A percentile compares a stretch with the other conserved stretches of the same genome.
Conservation (phyloP, 2,888 invertebrate genomes). For the Agriopis aurantiaria region DNA sequence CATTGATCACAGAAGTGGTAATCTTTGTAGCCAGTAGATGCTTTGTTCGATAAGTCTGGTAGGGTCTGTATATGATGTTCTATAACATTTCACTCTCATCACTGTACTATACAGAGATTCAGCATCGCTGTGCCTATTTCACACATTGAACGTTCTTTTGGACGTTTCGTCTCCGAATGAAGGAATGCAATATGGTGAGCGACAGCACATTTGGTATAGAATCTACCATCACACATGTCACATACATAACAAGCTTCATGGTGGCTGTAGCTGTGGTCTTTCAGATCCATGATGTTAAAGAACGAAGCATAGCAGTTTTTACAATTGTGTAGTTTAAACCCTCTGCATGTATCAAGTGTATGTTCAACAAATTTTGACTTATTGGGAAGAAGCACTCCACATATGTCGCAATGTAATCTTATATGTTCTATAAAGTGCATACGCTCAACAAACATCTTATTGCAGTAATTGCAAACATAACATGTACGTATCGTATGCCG, state of each 20-base stretch:
- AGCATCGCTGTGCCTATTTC: slow-evolving; percentile 61
- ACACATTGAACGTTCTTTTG: slow-evolving; percentile 56
- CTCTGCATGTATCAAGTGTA: slow-evolving; percentile 60
- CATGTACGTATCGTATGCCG: slow-evolving; percentile 75
- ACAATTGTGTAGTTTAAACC: slow-evolving; percentile 65
- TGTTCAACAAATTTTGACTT: slow-evolving; percentile 65
- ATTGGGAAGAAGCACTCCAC: slow-evolving; percentile 59
- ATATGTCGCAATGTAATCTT: slow-evolving; percentile 72
- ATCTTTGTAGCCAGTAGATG: slow-evolving; percentile 70
- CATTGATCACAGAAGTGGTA: slow-evolving; percentile 77
- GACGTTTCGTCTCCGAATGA: slow-evolving; percentile 61
- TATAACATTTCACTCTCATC: slow-evolving; percentile 62
- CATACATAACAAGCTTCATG: slow-evolving; percentile 60
- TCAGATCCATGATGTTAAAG: slow-evolving; percentile 71
- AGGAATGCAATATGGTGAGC: slow-evolving; percentile 70
- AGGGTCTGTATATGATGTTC: slow-evolving; percentile 63
- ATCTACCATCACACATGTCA: slow-evolving; percentile 75
- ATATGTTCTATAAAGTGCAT: slow-evolving; percentile 78
- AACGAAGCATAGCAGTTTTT: slow-evolving; percentile 62
- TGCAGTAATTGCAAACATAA: slow-evolving; percentile 78
- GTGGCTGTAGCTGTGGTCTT: slow-evolving; percentile 76
- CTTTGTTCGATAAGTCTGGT: slow-evolving; percentile 68
- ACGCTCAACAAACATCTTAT: slow-evolving; percentile 71
- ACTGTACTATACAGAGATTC: slow-evolving; percentile 74
- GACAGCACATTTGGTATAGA: slow-evolving; percentile 64